Percentiles rank a stretch among this genome's conserved stretches.
phyloP scores from a whole-genome alignment of 2,888 invertebrate species.

The Caenorhabditis becei region DNA sequence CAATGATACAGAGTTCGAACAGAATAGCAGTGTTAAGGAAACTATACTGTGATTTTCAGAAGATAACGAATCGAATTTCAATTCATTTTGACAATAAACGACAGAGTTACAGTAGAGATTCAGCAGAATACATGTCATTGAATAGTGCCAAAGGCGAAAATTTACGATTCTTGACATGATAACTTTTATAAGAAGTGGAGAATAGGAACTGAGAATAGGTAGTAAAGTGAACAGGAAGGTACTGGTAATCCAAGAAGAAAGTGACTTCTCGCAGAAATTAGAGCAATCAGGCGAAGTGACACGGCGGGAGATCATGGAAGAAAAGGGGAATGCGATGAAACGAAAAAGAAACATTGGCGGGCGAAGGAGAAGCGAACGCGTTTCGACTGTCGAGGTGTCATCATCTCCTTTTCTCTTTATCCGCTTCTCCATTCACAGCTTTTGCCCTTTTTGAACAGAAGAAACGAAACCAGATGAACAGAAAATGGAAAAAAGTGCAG shows the following conservation, averaged over 20 bases:
- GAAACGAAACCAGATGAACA: constrained; percentile 23
- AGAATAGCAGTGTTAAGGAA: too few species aligned
- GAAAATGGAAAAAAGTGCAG: constrained; percentile 28
- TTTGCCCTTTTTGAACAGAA: constrained; percentile 46
- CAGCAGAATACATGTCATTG: too few species aligned
- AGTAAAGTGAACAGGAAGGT: background rate
- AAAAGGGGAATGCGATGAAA: background rate
- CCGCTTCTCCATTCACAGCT: constrained; percentile 20
- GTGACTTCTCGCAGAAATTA: constrained; percentile 24
- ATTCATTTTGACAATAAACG: too few species aligned
- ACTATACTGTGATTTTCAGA: too few species aligned
- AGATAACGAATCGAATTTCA: too few species aligned
- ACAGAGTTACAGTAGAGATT: too few species aligned
- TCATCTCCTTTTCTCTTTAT: constrained; percentile 18
- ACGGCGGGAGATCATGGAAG: constrained; percentile 45
- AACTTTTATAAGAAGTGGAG: too few species aligned
- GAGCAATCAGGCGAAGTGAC: constrained; percentile 44
- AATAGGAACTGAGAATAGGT: constrained; percentile 1
- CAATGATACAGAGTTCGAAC: too few species aligned
- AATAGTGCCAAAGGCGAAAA: too few species aligned
- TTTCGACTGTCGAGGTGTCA: constrained; percentile 40
- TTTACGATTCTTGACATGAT: too few species aligned
- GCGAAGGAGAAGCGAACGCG: constrained; percentile 17
- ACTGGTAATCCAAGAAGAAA: background rate
- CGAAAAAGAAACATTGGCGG: constrained; percentile 22